Evolutionary conservation across 2,888 invertebrate species (phyloP), one percentile per base, ranked within the genome.

Genomic region (Cataglyphis altisquamis): DNA sequence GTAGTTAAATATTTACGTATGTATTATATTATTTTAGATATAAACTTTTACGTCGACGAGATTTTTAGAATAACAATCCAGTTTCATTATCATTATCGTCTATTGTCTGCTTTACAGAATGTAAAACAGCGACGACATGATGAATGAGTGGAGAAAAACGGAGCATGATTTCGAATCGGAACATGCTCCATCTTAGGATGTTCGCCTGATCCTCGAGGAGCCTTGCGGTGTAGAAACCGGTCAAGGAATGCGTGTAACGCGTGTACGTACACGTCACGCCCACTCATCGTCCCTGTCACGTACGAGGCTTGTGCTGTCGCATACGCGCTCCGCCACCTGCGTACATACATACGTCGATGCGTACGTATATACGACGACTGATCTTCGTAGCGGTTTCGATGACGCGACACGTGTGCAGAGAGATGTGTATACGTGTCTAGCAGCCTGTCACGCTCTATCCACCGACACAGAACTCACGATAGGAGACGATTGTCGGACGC

Each of bases 241-340:
- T 91, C 91, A 91, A 93, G 92, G 93, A 93, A 94, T 93, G 94
- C 94, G 93, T 94, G 94, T 93, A 92, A 93, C 91, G 93, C 93
- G 94, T 93, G 91, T 94, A 94, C 93, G 88, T 94, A 93, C 92
- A 94, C 92, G 93, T 94, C 92, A 93, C 93, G 93, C 90, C 92
- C 88, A 93, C 93, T 92, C 90, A 87, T 90, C 87, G 90, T 92
- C 81, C 83, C 86, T 87, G 91, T 93, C 93, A 92, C 92, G 89
- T 91, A 94, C 91, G 86, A 86, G 88, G 25, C 52, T 72, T 86
- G 66, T 57, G 25, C 75, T 86, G 86, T 80, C 86, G 68, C 87
- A 77, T 86, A 86, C 73, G 83, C 77, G 73, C 77, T 36, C 77
- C 81, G 70, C 82, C 55, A 86, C 82, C 73, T 86, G 84, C 78